Conservation (phyloP, 2,113 vertebrate genomes). For the Penelope pileata region DNA sequence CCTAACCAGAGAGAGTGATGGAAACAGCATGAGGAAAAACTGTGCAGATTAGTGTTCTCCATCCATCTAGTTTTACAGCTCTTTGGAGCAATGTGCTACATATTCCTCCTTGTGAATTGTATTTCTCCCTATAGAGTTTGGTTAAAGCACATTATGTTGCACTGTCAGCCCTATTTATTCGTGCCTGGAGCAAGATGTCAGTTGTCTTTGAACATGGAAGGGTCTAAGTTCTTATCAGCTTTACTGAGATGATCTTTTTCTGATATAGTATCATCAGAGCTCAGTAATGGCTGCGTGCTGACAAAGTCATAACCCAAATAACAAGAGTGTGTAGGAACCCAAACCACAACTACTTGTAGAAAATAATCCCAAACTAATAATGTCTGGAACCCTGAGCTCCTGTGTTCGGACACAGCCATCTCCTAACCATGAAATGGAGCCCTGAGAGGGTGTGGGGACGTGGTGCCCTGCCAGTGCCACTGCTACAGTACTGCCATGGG, state of each 20-base stretch:
- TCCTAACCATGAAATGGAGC: neutral
- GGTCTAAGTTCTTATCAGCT: neutral
- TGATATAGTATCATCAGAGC: neutral
- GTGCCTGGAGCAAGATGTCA: neutral
- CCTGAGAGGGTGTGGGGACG: fast-evolving
- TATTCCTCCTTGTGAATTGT: neutral
- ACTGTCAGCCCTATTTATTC: neutral
- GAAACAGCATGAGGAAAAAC: conserved; percentile 30
- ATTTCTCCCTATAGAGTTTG: neutral
- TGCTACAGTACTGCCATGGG: neutral
- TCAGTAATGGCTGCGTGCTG: neutral
- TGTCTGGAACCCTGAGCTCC: fast-evolving
- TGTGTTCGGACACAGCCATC: neutral
- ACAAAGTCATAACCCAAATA: neutral
- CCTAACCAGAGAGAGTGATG: neutral
- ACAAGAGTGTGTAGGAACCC: neutral
- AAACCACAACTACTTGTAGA: neutral
- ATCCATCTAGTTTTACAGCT: neutral
- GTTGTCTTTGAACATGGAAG: neutral
- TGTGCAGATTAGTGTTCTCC: conserved; percentile 21
- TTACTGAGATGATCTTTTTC: neutral
- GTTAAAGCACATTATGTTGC: conserved; percentile 9
- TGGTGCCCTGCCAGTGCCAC: neutral
- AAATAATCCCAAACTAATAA: neutral
- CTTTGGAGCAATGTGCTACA: neutral